phyloP scores from a whole-genome alignment of 2,888 invertebrate species.

The Oxycera nigricornis region DNA sequence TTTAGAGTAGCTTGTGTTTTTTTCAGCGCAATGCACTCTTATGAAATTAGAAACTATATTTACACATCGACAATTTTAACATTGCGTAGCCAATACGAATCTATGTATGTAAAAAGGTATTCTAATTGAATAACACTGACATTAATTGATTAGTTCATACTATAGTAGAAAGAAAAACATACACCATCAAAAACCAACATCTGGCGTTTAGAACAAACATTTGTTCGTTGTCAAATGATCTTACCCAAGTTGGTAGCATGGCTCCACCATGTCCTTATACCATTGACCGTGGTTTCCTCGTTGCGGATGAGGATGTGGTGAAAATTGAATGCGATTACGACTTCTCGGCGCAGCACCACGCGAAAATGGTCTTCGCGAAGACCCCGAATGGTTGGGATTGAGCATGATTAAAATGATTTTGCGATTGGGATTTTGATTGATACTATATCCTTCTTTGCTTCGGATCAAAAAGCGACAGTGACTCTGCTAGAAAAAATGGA shows the following conservation, averaged over 20 bases:
- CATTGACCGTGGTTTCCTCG: slow-evolving; percentile 51
- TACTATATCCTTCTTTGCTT: background rate
- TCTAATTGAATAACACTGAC: slow-evolving; percentile 7
- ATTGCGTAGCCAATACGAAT: background rate
- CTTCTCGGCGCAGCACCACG: slow-evolving; percentile 59
- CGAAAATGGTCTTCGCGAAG: slow-evolving; percentile 59
- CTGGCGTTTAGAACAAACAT: background rate
- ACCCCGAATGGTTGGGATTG: slow-evolving; percentile 59
- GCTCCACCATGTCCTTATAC: slow-evolving; percentile 56
- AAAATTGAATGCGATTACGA: slow-evolving; percentile 59
- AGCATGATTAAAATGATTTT: slow-evolving; percentile 50
- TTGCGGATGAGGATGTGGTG: slow-evolving; percentile 57
- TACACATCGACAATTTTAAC: slow-evolving; percentile 21
- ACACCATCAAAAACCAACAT: slow-evolving; percentile 30
- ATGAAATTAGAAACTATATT: slow-evolving; percentile 20
- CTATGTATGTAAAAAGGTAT: background rate
- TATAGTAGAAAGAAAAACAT: slow-evolving; percentile 34
- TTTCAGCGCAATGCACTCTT: background rate
- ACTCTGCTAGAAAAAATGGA: background rate
- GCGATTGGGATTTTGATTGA: background rate
- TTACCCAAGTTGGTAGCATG: slow-evolving; percentile 60
- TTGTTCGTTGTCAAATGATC: slow-evolving; percentile 43
- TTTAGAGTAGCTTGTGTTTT: background rate
- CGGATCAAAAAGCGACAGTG: background rate
- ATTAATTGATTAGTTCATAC: slow-evolving; percentile 24